phyloP scores from a whole-genome alignment of 2,113 vertebrate genomes.

The Capricornis sumatraensis region DNA sequence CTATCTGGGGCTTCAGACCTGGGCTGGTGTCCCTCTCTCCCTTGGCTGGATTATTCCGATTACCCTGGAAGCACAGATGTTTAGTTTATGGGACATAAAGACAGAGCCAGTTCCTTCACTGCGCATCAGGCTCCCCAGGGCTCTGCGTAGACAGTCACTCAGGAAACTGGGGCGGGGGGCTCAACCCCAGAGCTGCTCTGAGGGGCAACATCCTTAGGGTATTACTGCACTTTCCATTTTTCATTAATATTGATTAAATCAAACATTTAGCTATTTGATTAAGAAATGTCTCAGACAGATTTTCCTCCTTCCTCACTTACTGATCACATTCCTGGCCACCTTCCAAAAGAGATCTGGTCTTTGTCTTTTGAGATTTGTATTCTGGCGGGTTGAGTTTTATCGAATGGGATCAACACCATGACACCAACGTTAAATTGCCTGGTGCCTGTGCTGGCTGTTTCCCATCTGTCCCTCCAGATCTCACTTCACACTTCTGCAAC shows the following conservation, averaged over 20 bases:
- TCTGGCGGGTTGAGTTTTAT: neutral
- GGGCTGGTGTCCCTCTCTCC: neutral
- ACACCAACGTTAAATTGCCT: neutral
- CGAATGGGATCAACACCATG: neutral
- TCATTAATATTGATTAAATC: neutral
- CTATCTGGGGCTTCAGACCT: neutral
- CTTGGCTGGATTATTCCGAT: neutral
- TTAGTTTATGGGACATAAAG: neutral
- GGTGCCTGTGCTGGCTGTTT: neutral
- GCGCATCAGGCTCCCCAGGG: neutral
- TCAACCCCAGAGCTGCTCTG: neutral
- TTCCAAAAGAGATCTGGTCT: neutral
- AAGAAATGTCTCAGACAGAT: neutral
- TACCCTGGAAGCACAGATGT: neutral
- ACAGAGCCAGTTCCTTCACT: neutral
- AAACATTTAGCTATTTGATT: neutral
- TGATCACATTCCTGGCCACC: neutral
- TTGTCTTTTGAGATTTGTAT: neutral
- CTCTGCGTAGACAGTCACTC: neutral
- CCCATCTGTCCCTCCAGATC: neutral
- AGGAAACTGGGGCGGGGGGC: neutral
- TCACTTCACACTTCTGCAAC: neutral
- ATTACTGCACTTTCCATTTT: neutral
- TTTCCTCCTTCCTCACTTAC: constrained; percentile 1
- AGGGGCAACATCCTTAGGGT: neutral